These are phyloP conservation scores for Paramisgurnus dabryanus DNA, from an alignment of 2,113 vertebrate genomes.

Conservation along the genomic window DNA sequence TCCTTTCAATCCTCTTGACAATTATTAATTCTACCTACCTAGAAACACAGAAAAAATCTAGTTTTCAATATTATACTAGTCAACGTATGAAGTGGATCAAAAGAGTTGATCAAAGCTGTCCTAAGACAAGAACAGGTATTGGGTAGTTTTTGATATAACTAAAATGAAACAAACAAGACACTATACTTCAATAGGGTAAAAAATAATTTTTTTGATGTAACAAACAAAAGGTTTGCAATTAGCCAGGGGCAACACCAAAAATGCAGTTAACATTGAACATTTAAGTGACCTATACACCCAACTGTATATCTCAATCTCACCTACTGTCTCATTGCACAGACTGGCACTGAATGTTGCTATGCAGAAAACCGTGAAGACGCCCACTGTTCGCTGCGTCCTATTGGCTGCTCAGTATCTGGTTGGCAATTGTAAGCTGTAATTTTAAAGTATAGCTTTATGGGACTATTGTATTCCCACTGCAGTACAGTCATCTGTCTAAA, in stretches of 20 bases:
- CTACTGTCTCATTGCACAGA: constrained; percentile 22
- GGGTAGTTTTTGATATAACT: no score
- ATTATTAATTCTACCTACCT: no score
- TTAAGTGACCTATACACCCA: not conserved
- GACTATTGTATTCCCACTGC: constrained; percentile 42
- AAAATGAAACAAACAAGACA: not conserved
- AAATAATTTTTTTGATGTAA: no score
- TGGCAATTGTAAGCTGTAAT: constrained; percentile 53
- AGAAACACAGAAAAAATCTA: no score
- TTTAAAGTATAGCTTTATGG: constrained; percentile 9
- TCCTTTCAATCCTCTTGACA: no score
- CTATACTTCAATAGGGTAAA: not conserved
- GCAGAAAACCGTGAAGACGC: constrained; percentile 49
- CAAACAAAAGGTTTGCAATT: constrained; percentile 22
- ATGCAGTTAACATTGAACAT: not conserved
- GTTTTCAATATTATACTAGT: no score
- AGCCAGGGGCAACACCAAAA: constrained; percentile 4
- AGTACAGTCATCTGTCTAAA: not conserved
- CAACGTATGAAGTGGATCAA: no score
- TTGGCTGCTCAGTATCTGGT: constrained; percentile 59
- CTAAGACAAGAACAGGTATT: no score
- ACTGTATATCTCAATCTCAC: not conserved
- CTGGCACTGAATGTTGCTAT: constrained; percentile 55
- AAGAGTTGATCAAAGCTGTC: no score
- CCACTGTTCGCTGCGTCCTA: constrained; percentile 46